Percentiles rank a stretch among this genome's conserved stretches.
Conservation (phyloP, 2,888 invertebrate genomes). For the Nebria brevicollis region DNA sequence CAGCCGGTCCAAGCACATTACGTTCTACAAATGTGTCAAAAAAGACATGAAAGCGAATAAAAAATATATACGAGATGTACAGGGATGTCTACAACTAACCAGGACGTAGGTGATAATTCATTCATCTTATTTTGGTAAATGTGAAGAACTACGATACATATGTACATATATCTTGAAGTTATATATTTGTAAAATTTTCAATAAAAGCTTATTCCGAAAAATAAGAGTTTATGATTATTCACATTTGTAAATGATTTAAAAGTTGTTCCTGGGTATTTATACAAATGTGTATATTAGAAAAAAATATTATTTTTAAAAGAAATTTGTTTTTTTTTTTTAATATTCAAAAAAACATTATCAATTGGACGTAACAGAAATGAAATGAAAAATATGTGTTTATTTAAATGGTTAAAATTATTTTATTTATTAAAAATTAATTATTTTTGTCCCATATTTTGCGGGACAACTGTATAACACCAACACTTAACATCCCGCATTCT, state of each 20-base stretch:
- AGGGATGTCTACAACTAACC: no score
- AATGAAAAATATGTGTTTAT: no score
- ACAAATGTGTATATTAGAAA: no score
- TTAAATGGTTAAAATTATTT: no score
- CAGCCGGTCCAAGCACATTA: conserved; percentile 26
- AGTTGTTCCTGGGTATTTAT: not conserved
- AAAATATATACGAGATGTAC: conserved; percentile 16
- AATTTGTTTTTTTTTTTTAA: no score
- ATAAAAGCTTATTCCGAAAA: not conserved
- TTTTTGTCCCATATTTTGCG: not conserved
- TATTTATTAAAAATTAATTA: no score
- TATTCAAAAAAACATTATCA: no score
- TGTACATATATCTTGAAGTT: not conserved
- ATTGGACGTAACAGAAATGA: no score
- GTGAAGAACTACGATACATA: not conserved
- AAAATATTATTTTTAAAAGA: no score
- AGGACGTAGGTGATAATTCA: not conserved
- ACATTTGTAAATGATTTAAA: not conserved
- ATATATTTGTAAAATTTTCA: not conserved
- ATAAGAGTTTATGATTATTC: not conserved
- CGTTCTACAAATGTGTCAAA: conserved; percentile 39
- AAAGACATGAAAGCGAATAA: conserved; percentile 29
- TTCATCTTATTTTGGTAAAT: not conserved
- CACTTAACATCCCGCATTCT: not conserved
- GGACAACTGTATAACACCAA: not conserved